Base-by-base conservation (phyloP, 1,140 invertebrate species). In the Drosophila jambulina region DNA sequence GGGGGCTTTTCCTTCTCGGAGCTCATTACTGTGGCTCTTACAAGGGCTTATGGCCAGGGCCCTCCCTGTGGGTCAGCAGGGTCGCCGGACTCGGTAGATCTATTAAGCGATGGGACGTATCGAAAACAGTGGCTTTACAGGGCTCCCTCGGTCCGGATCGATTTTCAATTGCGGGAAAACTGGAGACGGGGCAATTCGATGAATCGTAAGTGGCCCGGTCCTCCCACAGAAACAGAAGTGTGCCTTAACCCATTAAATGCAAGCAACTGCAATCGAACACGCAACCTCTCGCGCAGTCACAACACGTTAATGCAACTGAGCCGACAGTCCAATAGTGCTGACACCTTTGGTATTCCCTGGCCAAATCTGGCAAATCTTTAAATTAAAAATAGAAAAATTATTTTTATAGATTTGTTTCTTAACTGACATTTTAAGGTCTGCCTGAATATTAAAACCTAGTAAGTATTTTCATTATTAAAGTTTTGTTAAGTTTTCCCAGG, bases 181-280 rank as follows among this genome's bases (percentile, higher is more conserved):
- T 62, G 63, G 29, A 46, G 67, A 54, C 23, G 67, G 40, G 46
- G 27, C 56, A 57, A 62, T 42, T 74, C 70, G 72, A 74, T 77
- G 60, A 60, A 56, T 81, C 46, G 79, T 71, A 71, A 77, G 60
- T 81, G 60, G 69, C 65, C 79, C 60, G 68, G 51, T 25, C 53
- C 67, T 15, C 70, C 54, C 70, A 42, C 70, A 42, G 45, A 74
- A 60, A 29, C 54, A 49, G 45, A 74, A 74, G 70, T 74, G 70
- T 74, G 67, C 70, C 70, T 59, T 74, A 74, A 72, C 54, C 70
- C 70, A 74, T 74, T 74, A 74, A 74, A 72, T 74, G 70, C 70
- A 59, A 72, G 68, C 67, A 74, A 74, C 68, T 48, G 70, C 70
- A 74, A 74, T 74, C 45, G 67, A 74, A 72, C 70, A 74, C 70